These are phyloP conservation scores for Oostethus manadensis DNA, from an alignment of 2,113 vertebrate species.

Conservation along the genomic window DNA sequence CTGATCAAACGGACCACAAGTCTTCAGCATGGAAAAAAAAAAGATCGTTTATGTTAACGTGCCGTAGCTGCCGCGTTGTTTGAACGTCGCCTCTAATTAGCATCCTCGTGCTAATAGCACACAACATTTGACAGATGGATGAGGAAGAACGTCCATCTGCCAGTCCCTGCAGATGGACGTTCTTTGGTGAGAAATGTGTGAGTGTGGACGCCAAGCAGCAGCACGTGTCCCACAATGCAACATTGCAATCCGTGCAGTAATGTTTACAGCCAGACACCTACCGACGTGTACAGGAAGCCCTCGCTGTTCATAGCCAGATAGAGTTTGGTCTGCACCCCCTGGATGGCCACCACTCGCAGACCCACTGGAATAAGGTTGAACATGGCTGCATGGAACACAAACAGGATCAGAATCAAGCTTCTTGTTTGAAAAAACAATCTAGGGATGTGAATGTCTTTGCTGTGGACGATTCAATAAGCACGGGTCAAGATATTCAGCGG, in stretches of 20 bases:
- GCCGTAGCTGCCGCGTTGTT: not conserved
- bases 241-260: not conserved
- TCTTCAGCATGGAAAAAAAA: not conserved
- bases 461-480: no score
- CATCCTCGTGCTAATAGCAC: not conserved
- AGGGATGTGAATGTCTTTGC: no score
- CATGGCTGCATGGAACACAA: conserved; percentile 76
- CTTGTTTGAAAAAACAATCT: not conserved
- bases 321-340: conserved; percentile 96
- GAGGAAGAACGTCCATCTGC: not conserved
- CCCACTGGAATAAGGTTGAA: conserved; percentile 99
- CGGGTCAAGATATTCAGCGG: no score
- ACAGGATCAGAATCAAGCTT: not conserved
- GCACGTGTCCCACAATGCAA: not conserved
- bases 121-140: not conserved
- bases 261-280: conserved; percentile 76
- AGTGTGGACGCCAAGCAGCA: not conserved
- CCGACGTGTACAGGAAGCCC: conserved; percentile 95
- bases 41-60: not conserved
- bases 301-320: conserved; percentile 99
- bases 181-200: not conserved
- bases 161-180: not conserved
- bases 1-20: not conserved
- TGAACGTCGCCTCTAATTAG: not conserved
- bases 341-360: conserved; percentile 97